phyloP scores from a whole-genome alignment of 2,797 vertebrate genomes.

The Allochrocebus solatus region DNA sequence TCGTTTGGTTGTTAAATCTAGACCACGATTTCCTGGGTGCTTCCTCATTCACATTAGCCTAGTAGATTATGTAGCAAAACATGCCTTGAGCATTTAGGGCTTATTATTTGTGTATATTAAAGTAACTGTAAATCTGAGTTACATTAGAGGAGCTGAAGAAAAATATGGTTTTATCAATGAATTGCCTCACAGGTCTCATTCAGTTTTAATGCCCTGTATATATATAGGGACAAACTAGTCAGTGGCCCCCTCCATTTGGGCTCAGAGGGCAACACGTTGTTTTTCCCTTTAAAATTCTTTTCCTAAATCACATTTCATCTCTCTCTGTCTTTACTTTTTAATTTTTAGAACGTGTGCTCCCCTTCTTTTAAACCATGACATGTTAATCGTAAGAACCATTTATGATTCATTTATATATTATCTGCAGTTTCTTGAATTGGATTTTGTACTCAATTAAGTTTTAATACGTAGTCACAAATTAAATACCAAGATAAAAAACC shows the following conservation, averaged over 20 bases:
- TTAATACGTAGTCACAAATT: background rate
- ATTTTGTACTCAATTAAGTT: background rate
- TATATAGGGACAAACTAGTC: fast-evolving
- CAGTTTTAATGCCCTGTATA: background rate
- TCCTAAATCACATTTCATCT: no score
- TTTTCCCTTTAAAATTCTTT: background rate
- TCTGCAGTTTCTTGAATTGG: background rate
- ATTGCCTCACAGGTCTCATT: background rate
- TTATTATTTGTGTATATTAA: background rate
- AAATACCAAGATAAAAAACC: background rate
- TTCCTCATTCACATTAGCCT: background rate
- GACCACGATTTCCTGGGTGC: background rate
- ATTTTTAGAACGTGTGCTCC: background rate
- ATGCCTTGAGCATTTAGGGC: background rate
- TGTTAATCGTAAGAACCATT: background rate
- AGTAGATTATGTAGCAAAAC: background rate
- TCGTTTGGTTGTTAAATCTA: background rate
- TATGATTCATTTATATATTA: background rate
- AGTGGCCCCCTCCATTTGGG: fast-evolving
- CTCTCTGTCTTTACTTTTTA: background rate
- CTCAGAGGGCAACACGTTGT: background rate
- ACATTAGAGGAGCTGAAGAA: background rate
- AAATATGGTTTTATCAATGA: background rate
- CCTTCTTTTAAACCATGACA: background rate
- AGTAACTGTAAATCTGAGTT: background rate